A percentile compares a stretch with the other conserved stretches of the same genome.
These are phyloP conservation scores for Romanogobio albipinnatus DNA, from an alignment of 2,113 vertebrate genomes.

Conservation along the genomic window DNA sequence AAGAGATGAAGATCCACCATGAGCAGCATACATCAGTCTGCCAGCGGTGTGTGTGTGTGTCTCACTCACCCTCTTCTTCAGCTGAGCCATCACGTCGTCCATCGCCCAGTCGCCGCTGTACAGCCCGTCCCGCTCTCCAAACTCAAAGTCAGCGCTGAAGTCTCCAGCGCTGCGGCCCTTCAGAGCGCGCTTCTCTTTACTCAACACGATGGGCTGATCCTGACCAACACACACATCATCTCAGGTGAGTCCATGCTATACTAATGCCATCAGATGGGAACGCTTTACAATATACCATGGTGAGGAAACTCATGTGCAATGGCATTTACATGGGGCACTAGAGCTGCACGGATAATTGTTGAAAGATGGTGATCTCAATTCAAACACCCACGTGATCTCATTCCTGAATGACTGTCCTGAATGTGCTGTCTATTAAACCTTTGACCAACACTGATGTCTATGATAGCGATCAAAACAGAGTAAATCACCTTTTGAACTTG, in stretches of 20 bases:
- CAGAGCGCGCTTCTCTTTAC: slow-evolving; percentile 67
- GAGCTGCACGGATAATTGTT: too few relatives aligned
- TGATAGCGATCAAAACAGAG: too few relatives aligned
- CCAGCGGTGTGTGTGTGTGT: background rate
- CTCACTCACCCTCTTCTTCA: slow-evolving; percentile 85
- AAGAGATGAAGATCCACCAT: too few relatives aligned
- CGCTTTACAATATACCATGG: background rate
- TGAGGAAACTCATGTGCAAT: background rate
- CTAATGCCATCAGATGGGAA: background rate
- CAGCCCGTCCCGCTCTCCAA: slow-evolving; percentile 81
- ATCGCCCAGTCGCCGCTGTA: slow-evolving; percentile 80
- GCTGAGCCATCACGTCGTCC: slow-evolving; percentile 85
- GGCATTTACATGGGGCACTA: background rate
- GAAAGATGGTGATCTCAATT: too few relatives aligned
- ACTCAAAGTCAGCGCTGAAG: slow-evolving; percentile 84
- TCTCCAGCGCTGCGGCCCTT: slow-evolving; percentile 49
- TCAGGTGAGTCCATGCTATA: background rate
- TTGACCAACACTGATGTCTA: too few relatives aligned
- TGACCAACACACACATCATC: slow-evolving; percentile 42
- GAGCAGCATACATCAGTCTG: background rate
- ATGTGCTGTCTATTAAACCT: too few relatives aligned
- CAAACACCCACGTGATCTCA: too few relatives aligned
- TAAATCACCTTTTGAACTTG: too few relatives aligned
- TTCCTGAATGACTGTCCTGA: too few relatives aligned
- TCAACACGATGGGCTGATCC: slow-evolving; percentile 72